Conservation (phyloP, 2,888 invertebrate genomes). For the Tetanocera ferruginea region DNA sequence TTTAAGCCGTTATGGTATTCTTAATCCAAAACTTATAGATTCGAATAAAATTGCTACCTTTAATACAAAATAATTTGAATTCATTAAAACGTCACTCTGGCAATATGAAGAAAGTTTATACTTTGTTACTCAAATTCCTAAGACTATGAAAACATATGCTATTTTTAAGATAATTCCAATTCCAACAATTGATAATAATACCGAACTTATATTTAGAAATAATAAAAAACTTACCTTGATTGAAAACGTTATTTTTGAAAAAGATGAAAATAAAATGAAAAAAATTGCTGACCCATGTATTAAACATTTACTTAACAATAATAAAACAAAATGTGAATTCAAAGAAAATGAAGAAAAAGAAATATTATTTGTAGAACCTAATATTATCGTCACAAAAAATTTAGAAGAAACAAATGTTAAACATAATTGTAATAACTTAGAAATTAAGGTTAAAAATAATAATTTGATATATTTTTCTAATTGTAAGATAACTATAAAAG, state of each 20-base stretch:
- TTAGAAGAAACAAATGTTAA: not conserved
- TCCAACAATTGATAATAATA: not conserved
- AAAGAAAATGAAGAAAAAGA: not conserved
- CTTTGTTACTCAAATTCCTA: not conserved
- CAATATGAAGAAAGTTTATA: not conserved
- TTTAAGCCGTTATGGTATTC: not conserved
- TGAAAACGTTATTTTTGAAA: not conserved
- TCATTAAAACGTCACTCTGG: not conserved
- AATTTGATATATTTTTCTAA: not conserved
- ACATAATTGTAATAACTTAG: not conserved
- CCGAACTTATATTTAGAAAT: not conserved
- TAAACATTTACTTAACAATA: not conserved
- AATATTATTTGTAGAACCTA: not conserved
- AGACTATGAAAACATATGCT: not conserved
- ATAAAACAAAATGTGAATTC: not conserved
- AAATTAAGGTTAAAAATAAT: not conserved
- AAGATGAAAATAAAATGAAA: not conserved
- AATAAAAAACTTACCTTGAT: not conserved
- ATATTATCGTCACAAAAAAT: not conserved
- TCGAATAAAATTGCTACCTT: not conserved
- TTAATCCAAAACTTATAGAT: slow-evolving; percentile 1
- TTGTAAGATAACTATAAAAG: not conserved
- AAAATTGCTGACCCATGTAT: not conserved
- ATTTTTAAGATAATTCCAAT: not conserved
- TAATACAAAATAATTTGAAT: not conserved